A percentile compares a stretch with the other conserved stretches of the same genome.
Conservation (phyloP, 2,797 vertebrate genomes). For the Spinus olivaceus region DNA sequence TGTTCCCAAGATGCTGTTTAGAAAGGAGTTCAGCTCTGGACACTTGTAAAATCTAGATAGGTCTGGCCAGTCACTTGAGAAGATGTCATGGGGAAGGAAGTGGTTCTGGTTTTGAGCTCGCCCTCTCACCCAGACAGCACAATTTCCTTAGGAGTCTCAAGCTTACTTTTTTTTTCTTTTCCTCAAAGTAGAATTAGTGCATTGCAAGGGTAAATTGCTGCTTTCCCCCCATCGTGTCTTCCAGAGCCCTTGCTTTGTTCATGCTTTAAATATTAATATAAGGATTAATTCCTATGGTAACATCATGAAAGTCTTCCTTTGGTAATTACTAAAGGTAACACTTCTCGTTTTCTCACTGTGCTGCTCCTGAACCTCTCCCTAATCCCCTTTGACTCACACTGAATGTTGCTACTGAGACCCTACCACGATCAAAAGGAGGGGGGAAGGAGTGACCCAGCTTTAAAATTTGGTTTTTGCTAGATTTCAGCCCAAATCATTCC, state of each 20-base stretch:
- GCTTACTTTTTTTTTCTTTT: not conserved
- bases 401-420: not conserved
- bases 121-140: not conserved
- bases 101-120: not conserved
- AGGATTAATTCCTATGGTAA: conserved; percentile 54
- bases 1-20: not conserved
- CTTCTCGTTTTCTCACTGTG: not conserved
- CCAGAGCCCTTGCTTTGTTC: not conserved
- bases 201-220: not conserved
- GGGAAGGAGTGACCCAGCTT: not conserved
- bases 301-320: not conserved
- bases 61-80: not conserved
- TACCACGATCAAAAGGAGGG: not conserved
- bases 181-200: not conserved
- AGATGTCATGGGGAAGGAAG: not conserved
- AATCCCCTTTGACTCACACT: not conserved
- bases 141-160: not conserved
- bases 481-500: conserved; percentile 2
- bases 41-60: not conserved
- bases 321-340: conserved; percentile 23
- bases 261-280: conserved; percentile 38
- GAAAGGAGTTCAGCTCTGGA: not conserved
- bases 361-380: not conserved
- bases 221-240: not conserved
- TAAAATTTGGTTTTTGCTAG: not conserved